Conservation (phyloP, 2,797 vertebrate species). For the Urosaurus nigricauda region DNA sequence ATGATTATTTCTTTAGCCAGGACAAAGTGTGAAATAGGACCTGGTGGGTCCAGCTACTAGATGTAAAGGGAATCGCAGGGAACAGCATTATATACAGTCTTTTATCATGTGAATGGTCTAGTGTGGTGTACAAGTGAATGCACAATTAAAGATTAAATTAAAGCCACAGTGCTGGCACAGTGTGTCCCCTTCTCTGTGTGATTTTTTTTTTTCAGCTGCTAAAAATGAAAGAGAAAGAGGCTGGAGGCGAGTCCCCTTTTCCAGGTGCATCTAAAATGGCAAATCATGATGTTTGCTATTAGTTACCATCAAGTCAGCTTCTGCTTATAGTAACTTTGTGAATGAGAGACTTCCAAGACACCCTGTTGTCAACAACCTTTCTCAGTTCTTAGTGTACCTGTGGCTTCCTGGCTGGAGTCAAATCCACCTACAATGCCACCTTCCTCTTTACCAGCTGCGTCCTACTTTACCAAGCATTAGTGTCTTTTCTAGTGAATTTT, state of each 20-base stretch:
- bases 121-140: slow-evolving; percentile 40
- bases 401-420: no score
- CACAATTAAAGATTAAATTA: slow-evolving; percentile 49
- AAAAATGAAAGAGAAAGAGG: neutral
- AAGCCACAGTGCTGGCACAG: neutral
- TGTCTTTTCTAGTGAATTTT: no score
- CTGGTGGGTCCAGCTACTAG: neutral
- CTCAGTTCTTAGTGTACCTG: no score
- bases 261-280: neutral
- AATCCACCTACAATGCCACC: no score
- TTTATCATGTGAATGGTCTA: slow-evolving; percentile 32
- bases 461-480: no score
- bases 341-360: no score
- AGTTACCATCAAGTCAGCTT: no score
- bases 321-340: no score
- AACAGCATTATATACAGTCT: slow-evolving; percentile 21
- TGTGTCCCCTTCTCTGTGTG: neutral
- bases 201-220: neutral
- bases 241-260: neutral
- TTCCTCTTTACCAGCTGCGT: no score
- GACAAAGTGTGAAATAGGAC: neutral
- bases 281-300: neutral
- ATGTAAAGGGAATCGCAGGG: neutral
- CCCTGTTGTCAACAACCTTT: no score
- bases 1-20: slow-evolving; percentile 27